Evolutionary conservation across 2,113 vertebrate genomes (phyloP).

Genomic region (Eulacestoma nigropectus): DNA sequence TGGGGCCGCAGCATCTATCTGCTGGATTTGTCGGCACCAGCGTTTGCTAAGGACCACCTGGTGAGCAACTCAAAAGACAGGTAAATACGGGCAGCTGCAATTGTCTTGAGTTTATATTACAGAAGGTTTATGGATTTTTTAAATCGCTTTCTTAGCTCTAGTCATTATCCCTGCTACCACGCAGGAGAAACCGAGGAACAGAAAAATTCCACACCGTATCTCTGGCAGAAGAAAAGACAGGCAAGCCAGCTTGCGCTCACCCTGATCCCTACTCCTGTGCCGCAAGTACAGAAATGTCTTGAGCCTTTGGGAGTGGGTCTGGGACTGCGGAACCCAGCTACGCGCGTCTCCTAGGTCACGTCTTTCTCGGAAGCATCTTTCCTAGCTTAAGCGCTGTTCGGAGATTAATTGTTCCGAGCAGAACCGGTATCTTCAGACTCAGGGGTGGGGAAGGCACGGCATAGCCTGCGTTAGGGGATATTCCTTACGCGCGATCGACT

Average conservation of each 20-base stretch:
- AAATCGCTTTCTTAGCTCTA: background rate
- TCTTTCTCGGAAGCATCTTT: background rate
- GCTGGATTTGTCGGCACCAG: background rate
- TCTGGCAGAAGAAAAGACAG: background rate
- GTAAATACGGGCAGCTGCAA: background rate
- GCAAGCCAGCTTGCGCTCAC: background rate
- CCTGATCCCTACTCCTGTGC: background rate
- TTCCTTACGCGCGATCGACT: background rate
- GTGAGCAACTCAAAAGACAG: background rate
- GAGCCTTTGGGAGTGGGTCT: background rate
- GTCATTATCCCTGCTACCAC: background rate
- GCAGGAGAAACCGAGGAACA: background rate
- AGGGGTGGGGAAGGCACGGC: background rate
- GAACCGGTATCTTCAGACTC: background rate
- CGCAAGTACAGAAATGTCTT: background rate
- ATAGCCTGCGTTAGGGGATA: background rate
- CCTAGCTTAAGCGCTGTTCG: background rate
- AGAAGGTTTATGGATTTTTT: background rate
- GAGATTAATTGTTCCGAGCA: background rate
- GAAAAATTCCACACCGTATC: background rate
- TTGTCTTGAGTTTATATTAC: background rate
- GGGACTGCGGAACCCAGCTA: background rate
- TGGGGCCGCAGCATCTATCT: background rate
- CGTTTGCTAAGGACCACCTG: background rate
- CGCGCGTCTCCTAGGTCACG: background rate